These are phyloP conservation scores for Hololepta plana DNA, from an alignment of 2,888 invertebrate genomes.

Conservation along the genomic window DNA sequence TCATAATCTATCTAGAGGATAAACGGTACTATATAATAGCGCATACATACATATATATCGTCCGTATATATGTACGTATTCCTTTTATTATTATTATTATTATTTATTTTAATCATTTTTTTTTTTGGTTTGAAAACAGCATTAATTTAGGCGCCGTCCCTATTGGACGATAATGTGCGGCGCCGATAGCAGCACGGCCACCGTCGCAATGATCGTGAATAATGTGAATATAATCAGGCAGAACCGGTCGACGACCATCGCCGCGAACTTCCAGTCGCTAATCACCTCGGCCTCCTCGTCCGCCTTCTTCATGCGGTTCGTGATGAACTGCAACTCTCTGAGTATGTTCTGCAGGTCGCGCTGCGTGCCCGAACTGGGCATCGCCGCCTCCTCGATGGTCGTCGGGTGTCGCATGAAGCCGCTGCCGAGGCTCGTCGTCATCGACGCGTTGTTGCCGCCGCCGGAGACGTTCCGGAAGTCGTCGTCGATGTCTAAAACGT, in stretches of 20 bases:
- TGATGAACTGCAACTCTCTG: slow-evolving; percentile 87
- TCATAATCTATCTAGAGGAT: slow-evolving; percentile 18
- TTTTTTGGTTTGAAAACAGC: too few species aligned
- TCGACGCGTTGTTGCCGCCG: slow-evolving; percentile 29
- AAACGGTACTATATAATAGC: slow-evolving; percentile 14
- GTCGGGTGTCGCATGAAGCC: slow-evolving; percentile 52
- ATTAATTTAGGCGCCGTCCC: slow-evolving; percentile 17
- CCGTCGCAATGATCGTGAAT: slow-evolving; percentile 85
- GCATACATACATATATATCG: too few species aligned
- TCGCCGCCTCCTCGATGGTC: slow-evolving; percentile 49
- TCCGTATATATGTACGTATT: too few species aligned
- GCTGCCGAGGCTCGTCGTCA: slow-evolving; percentile 22
- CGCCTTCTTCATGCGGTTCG: slow-evolving; percentile 81
- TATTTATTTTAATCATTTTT: too few species aligned
- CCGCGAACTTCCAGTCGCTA: slow-evolving; percentile 96
- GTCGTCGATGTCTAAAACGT: slow-evolving; percentile 94
- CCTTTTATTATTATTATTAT: too few species aligned
- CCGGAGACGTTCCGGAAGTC: slow-evolving; percentile 71
- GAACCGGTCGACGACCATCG: slow-evolving; percentile 94
- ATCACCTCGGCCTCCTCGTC: slow-evolving; percentile 87
- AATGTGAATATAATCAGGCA: slow-evolving; percentile 90
- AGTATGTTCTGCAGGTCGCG: slow-evolving; percentile 81
- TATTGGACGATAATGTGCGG: slow-evolving; percentile 92
- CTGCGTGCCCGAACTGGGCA: slow-evolving; percentile 41
- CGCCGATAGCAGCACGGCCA: slow-evolving; percentile 78